Evolutionary conservation across 1,140 invertebrate genomes (phyloP).

Genomic region (Campodea augens): DNA sequence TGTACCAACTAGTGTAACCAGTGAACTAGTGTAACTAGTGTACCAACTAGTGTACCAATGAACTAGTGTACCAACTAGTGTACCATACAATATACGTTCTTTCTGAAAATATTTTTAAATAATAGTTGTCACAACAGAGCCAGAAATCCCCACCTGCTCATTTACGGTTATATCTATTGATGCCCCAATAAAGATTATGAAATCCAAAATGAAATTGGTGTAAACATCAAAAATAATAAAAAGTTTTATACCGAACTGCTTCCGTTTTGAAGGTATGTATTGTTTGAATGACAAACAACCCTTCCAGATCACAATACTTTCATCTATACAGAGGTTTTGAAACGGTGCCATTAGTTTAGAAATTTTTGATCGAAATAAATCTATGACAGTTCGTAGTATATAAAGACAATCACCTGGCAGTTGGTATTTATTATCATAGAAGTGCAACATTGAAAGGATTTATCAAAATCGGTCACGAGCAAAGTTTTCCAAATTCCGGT

Average conservation of each 20-base stretch:
- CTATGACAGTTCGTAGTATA: background rate
- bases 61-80: no score
- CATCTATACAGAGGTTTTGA: conserved; percentile 15
- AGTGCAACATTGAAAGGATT: background rate
- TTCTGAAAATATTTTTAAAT: no score
- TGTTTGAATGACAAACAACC: conserved; percentile 17
- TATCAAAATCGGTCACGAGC: background rate
- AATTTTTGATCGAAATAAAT: background rate
- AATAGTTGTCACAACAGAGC: no score
- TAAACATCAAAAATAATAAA: conserved; percentile 17
- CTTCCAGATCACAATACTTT: conserved; percentile 16
- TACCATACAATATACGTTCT: no score
- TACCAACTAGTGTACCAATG: no score
- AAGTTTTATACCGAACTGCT: conserved; percentile 17
- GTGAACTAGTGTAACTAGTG: no score
- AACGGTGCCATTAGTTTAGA: background rate
- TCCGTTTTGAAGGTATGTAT: conserved; percentile 17
- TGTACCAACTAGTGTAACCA: no score
- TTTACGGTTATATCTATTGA: no score
- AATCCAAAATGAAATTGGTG: conserved; percentile 20
- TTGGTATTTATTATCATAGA: background rate
- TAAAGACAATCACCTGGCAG: background rate
- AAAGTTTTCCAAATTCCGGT: background rate
- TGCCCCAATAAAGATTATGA: conserved; percentile 20
- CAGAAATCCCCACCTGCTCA: no score